A percentile compares a stretch with the other conserved stretches of the same genome.
These are phyloP conservation scores for Pangasianodon hypophthalmus DNA, from an alignment of 2,113 vertebrate genomes.

Conservation along the genomic window DNA sequence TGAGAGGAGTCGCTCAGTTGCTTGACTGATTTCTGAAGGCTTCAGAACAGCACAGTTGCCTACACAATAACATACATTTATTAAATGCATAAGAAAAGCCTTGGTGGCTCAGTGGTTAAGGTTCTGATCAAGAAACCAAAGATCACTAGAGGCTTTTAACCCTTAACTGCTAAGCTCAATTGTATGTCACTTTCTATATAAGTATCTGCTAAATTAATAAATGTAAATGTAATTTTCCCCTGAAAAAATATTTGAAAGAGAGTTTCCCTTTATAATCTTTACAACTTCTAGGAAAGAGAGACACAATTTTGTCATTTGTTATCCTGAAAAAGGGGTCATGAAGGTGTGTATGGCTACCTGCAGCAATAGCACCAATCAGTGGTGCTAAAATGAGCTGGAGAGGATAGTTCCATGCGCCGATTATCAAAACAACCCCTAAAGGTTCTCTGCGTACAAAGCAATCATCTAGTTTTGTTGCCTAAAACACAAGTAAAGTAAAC, in stretches of 20 bases:
- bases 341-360: slow-evolving; percentile 58
- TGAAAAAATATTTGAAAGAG: not conserved
- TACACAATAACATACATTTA: slow-evolving; percentile 34
- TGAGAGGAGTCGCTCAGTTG: slow-evolving; percentile 66
- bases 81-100: not conserved
- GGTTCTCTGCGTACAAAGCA: slow-evolving; percentile 71
- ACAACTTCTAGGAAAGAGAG: not conserved
- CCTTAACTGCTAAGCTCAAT: not conserved
- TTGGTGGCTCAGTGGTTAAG: not conserved
- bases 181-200: not conserved
- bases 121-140: not conserved
- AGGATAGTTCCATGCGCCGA: slow-evolving; percentile 78
- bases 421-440: slow-evolving; percentile 75
- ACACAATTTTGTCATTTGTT: not conserved
- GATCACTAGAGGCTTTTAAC: not conserved
- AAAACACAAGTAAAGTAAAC: not conserved
- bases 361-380: slow-evolving; percentile 73
- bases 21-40: slow-evolving; percentile 73
- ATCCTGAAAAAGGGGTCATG: not conserved
- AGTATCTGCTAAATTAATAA: not conserved
- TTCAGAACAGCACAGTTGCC: slow-evolving; percentile 77
- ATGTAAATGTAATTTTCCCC: not conserved
- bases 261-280: not conserved
- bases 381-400: slow-evolving; percentile 70
- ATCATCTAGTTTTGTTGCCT: slow-evolving; percentile 75